These are phyloP conservation scores for Calyptommatus sinebrachiatus DNA, from an alignment of 2,113 vertebrate genomes.

Conservation along the genomic window DNA sequence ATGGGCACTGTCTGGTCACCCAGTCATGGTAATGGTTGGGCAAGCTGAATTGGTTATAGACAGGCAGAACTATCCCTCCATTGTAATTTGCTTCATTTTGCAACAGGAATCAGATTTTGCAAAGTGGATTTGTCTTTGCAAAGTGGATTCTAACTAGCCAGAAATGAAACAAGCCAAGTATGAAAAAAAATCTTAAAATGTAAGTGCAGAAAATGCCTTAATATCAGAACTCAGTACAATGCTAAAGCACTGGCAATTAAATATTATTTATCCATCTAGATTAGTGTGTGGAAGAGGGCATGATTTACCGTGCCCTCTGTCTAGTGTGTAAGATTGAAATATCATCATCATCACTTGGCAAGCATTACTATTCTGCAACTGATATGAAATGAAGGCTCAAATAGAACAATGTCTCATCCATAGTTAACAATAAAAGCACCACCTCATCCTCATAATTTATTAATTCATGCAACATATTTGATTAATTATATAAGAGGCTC, in stretches of 20 bases:
- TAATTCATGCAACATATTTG: neutral
- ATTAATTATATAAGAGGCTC: conserved; percentile 38
- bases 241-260: neutral
- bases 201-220: no score
- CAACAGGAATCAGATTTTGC: no score
- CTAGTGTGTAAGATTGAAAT: no score
- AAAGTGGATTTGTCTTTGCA: no score
- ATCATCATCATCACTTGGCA: neutral
- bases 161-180: no score
- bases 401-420: conserved; percentile 8
- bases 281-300: neutral
- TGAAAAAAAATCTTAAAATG: no score
- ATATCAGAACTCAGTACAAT: neutral
- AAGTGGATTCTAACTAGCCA: no score
- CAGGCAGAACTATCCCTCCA: no score
- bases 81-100: no score
- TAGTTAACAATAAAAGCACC: conserved; percentile 10
- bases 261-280: neutral
- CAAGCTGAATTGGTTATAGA: no score
- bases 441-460: conserved; percentile 22
- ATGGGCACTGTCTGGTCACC: no score
- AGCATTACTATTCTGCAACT: neutral
- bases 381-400: conserved; percentile 23
- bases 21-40: no score
- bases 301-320: neutral